Base-by-base conservation (phyloP, 2,888 invertebrate genomes). In the Conomelus anceps region DNA sequence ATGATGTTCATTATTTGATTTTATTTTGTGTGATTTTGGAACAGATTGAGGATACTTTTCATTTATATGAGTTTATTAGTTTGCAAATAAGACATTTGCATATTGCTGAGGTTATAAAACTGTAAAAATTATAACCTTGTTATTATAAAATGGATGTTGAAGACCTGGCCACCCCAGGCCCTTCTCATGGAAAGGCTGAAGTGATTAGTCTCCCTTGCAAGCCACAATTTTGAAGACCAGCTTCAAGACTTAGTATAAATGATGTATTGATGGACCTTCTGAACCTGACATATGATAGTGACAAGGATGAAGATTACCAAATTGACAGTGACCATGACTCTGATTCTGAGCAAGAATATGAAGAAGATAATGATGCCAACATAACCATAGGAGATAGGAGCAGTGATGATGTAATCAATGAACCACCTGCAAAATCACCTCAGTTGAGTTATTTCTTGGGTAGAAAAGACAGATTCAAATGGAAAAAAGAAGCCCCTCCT, bases 391-490 rank as follows among this genome's bases (percentile, higher is more conserved):
- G 11, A 88, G 87, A 23, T 24, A 22, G 87, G 22, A 23, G 26
- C 23, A n/a, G n/a, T n/a, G 24, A 87, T 22, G 4, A 23, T 87
- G 3, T 24, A 13, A 24, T 22, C 17, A 23, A 26, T 13, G 24
- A 24, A 24, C 13, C 1, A 22, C 11, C 13, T 23, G 17, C 17
- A 87, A 23, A 17, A 26, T 22, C 4, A 87, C 17, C 22, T 87
- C 20, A 23, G 23, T 23, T 24, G 3, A 20, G 22, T 17, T 84
- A 24, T 20, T 88, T 85, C 84, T 41, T 22, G 1, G 23, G 24
- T 20, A 88, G 84, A n/a, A 88, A 88, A 0, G 88, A 88, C 22
- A 41, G 22, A n/a, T 88, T 88, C n/a, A 84, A 84, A 88, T 88
- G 88, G 88, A 84, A n/a, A 23, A 88, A 88, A 88, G n/a, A 17